phyloP scores from a whole-genome alignment of 2,888 invertebrate genomes.

The Tenthredo scrophulariae region DNA sequence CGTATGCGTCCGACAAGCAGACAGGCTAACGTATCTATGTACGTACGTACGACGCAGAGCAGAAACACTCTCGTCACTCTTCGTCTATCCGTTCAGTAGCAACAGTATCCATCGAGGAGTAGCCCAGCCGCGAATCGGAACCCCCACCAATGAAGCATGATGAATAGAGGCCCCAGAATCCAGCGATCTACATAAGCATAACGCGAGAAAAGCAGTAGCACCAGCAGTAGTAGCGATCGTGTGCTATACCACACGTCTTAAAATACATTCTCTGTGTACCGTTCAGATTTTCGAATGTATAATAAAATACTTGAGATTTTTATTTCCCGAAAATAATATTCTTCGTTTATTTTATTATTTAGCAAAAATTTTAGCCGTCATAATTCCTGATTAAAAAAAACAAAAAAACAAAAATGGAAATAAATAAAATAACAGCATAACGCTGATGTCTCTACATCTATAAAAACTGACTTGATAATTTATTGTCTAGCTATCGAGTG shows the following conservation, averaged over 20 bases:
- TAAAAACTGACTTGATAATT: too few relatives aligned
- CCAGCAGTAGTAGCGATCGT: background rate
- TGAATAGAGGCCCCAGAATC: constrained; percentile 42
- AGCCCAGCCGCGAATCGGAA: background rate
- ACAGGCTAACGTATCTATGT: background rate
- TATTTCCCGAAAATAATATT: background rate
- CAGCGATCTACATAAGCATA: constrained; percentile 5
- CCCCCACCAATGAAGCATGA: constrained; percentile 47
- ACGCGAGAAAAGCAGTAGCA: background rate
- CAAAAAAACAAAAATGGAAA: too few relatives aligned
- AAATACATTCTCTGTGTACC: background rate
- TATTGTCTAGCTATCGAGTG: too few relatives aligned
- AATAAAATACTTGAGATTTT: background rate
- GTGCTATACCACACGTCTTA: constrained; percentile 16
- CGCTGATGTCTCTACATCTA: too few relatives aligned
- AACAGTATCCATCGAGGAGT: background rate
- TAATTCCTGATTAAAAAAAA: too few relatives aligned
- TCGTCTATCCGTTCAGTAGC: background rate
- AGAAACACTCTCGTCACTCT: background rate
- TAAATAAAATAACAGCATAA: too few relatives aligned
- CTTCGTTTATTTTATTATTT: background rate
- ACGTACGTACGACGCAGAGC: background rate
- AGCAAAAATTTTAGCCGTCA: too few relatives aligned
- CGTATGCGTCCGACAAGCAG: background rate
- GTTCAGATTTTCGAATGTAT: background rate